These are phyloP conservation scores for Centruroides vittatus DNA, from an alignment of 1,140 invertebrate genomes.

Conservation along the genomic window DNA sequence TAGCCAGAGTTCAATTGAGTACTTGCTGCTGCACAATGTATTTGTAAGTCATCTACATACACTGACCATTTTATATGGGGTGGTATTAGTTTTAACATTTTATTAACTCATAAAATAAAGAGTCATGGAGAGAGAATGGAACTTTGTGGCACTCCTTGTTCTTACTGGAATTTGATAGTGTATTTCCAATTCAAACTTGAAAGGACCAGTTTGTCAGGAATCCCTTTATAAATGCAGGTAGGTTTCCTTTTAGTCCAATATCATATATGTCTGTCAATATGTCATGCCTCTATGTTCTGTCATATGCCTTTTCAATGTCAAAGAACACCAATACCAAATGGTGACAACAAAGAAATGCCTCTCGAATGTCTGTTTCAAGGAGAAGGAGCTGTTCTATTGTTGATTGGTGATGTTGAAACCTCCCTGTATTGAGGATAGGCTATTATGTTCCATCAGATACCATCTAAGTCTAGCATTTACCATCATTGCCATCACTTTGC, in stretches of 20 bases:
- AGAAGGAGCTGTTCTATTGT: neutral
- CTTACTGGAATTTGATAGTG: neutral
- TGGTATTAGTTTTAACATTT: neutral
- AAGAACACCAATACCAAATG: slow-evolving; percentile 23
- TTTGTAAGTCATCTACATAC: neutral
- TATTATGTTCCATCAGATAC: neutral
- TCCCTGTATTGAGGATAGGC: neutral
- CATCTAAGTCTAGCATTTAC: neutral
- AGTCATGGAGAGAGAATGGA: neutral
- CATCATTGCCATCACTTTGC: neutral
- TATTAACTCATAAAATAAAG: neutral
- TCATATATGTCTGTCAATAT: slow-evolving; percentile 23
- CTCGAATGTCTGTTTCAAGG: slow-evolving; percentile 15
- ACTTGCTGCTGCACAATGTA: neutral
- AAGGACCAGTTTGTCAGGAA: neutral
- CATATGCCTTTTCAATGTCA: slow-evolving; percentile 31
- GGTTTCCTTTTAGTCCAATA: slow-evolving; percentile 2
- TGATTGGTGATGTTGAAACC: neutral
- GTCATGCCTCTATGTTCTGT: slow-evolving; percentile 26
- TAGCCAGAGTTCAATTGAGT: neutral
- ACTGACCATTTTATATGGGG: neutral
- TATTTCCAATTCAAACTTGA: neutral
- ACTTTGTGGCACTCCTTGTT: neutral
- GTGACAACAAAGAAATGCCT: slow-evolving; percentile 23
- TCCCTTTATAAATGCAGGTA: neutral